Evolutionary conservation across 2,888 invertebrate species (phyloP), one percentile per base, ranked within the genome.

Genomic region (Polydrusus tereticollis): DNA sequence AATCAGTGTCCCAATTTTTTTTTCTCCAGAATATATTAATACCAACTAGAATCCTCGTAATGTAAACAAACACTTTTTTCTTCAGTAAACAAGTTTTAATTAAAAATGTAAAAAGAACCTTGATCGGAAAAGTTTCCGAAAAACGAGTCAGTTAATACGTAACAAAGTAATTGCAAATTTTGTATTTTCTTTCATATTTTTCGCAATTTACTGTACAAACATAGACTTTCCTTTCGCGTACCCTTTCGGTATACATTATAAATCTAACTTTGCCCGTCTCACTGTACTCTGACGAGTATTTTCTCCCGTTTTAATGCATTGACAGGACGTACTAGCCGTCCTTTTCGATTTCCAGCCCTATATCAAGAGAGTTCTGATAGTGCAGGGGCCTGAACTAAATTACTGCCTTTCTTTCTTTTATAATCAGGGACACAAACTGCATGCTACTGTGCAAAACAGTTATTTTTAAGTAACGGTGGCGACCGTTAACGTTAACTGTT

Each of bases 251-350:
- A 74, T 76, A 73, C 75, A 75, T 77, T 78, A 80, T 80, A 78
- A 79, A 80, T 79, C 80, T 77, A 78, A 78, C 80, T 80, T 79
- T 78, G 78, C 79, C 77, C 77, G 77, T 77, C 78, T 77, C 77
- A 75, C 77, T 68, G 77, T 77, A 76, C 77, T 77, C 77, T 80
- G 76, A 77, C 77, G 64, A 77, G 69, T 71, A 68, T 67, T 72
- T 75, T 72, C 64, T 80, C 79, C 73, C 74, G 76, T 75, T 79
- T 76, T 77, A 74, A 76, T 72, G 63, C 60, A 69, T 75, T 66
- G 74, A 65, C 63, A 65, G 45, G 47, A 65, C 38, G 41, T 66
- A 69, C 57, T 62, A 41, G 75, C 70, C 60, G 66, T 77, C 77
- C 77, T 76, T 76, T 69, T 76, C 78, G 76, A 72, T 72, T 78